A percentile compares a stretch with the other conserved stretches of the same genome.
Evolutionary conservation across 2,888 invertebrate species (phyloP).

Genomic region (Cataglyphis cursor): DNA sequence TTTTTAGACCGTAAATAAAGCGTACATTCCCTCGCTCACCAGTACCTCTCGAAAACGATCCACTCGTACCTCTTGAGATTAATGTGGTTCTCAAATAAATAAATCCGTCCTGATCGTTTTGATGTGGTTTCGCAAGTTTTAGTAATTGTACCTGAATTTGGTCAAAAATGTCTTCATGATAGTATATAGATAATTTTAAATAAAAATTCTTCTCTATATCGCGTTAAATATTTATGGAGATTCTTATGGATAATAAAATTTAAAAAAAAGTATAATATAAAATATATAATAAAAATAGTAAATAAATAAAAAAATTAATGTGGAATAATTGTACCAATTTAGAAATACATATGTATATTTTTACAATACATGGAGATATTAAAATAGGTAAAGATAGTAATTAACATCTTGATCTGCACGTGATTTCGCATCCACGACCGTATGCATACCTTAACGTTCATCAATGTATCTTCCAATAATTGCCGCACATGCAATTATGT

Average conservation of each 20-base stretch:
- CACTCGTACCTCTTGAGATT: conserved; percentile 71
- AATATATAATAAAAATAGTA: background rate
- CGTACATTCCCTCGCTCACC: conserved; percentile 61
- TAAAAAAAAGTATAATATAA: background rate
- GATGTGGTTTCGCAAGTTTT: conserved; percentile 23
- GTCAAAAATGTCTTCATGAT: background rate
- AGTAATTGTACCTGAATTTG: background rate
- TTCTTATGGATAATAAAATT: background rate
- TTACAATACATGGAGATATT: background rate
- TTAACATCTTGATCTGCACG: background rate
- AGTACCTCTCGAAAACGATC: conserved; percentile 67
- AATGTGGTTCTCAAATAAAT: conserved; percentile 79
- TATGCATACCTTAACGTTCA: background rate
- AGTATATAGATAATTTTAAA: background rate
- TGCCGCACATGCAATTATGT: conserved; percentile 38
- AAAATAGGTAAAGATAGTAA: background rate
- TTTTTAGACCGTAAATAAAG: conserved; percentile 77
- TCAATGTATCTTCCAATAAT: conserved; percentile 50
- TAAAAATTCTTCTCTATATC: background rate
- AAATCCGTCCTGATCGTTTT: conserved; percentile 77
- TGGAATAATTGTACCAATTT: background rate
- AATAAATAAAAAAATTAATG: background rate
- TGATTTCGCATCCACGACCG: background rate
- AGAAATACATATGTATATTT: background rate
- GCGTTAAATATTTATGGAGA: background rate